Percentiles rank a stretch among this genome's conserved stretches.
Evolutionary conservation across 2,888 invertebrate species (phyloP).

Genomic region (Digitonthophagus gazella): DNA sequence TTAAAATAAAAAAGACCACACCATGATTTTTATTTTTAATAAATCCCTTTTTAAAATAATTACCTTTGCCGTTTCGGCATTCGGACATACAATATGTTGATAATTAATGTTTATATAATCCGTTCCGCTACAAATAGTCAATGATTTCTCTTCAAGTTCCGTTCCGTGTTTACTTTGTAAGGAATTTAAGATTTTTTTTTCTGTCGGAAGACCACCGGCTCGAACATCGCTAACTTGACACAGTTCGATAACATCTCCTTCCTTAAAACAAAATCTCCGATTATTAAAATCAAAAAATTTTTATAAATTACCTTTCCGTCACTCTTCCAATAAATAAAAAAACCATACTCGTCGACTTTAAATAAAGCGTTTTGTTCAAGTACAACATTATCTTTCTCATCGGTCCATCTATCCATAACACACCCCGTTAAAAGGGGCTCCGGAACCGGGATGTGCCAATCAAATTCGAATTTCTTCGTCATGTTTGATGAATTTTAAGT

Average conservation of each 20-base stretch:
- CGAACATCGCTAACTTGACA: conserved; percentile 98
- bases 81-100: conserved; percentile 94
- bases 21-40: background rate
- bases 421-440: conserved; percentile 81
- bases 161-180: conserved; percentile 77
- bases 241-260: conserved; percentile 96
- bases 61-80: conserved; percentile 92
- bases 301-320: conserved; percentile 76
- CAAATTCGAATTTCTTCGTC: conserved; percentile 99
- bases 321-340: conserved; percentile 98
- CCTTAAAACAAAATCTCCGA: conserved; percentile 68
- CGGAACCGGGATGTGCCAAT: conserved; percentile 96
- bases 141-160: conserved; percentile 84
- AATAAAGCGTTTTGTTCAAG: conserved; percentile 84
- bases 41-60: conserved; percentile 5
- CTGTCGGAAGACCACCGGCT: conserved; percentile 90
- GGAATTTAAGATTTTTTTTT: conserved; percentile 75
- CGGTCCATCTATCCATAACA: conserved; percentile 96
- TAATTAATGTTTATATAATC: conserved; percentile 99
- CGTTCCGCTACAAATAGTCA: conserved; percentile 96
- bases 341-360: conserved; percentile 95
- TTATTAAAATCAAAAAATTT: background rate
- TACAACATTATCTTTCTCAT: conserved; percentile 92
- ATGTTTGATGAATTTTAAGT: conserved; percentile 55
- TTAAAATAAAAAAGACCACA: background rate